phyloP scores from a whole-genome alignment of 2,797 vertebrate genomes.

The Danio tinwini region DNA sequence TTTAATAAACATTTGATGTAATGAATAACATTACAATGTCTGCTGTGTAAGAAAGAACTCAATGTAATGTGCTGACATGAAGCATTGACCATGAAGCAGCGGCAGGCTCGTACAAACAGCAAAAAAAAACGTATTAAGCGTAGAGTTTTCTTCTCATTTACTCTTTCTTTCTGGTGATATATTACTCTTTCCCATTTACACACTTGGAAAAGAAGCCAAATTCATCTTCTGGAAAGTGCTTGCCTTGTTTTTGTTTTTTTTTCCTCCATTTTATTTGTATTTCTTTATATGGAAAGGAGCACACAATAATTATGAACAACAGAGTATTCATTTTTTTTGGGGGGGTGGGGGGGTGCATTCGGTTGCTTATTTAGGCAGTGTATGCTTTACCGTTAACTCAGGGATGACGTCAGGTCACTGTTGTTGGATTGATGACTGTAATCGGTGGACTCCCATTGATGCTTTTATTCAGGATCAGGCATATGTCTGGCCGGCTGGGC shows the following conservation, averaged over 20 bases:
- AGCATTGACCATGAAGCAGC: neutral
- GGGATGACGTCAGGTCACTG: conserved; percentile 7
- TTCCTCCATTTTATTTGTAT: neutral
- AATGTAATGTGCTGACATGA: conserved; percentile 10
- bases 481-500: conserved; percentile 23
- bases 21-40: conserved; percentile 5
- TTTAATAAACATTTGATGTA: conserved; percentile 26
- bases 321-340: conserved; percentile 4
- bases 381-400: conserved; percentile 3
- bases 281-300: conserved; percentile 15
- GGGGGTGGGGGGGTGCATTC: neutral
- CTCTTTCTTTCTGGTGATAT: neutral
- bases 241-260: neutral
- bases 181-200: conserved; percentile 2
- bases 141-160: conserved; percentile 4
- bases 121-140: neutral
- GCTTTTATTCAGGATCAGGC: conserved; percentile 27
- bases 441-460: conserved; percentile 37
- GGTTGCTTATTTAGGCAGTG: conserved; percentile 6
- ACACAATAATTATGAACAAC: conserved; percentile 1
- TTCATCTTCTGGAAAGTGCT: neutral
- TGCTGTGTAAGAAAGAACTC: conserved; percentile 15
- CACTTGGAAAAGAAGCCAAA: conserved; percentile 4
- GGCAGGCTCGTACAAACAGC: neutral
- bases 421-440: conserved; percentile 38